Evolutionary conservation across 1,140 invertebrate species (phyloP), one percentile per base, ranked within the genome.

Genomic region (Lerema accius): DNA sequence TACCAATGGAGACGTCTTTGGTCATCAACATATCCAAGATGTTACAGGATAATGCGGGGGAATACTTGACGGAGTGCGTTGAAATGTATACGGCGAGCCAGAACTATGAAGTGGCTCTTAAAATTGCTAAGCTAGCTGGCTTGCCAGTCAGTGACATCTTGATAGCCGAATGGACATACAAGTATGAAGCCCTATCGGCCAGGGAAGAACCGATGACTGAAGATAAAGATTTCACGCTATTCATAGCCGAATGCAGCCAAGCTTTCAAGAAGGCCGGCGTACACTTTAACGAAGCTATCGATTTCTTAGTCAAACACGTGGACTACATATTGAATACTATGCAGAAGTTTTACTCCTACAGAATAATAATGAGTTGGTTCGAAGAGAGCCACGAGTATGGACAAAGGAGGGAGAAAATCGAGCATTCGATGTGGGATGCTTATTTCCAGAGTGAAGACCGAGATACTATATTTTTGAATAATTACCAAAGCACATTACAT

Each of bases 231-330:
- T 65, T 89, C 5, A 85, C 87, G 10, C 43, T 79, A 1, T 94
- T 94, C 74, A 93, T 94, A 86, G 85, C 87, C 7, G 79, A 92
- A 64, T 94, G 93, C 69, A 91, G 93, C 46, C 69, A 83, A 58
- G 90, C 92, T 53, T 94, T 95, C 63, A 89, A 92, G 71, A 84
- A 91, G 59, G 86, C 92, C 28, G 72, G 92, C 0, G 92, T 94
- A 0, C 70, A 86, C 4, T 90, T 92, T 37, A 81, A 92, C 62
- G 81, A 89, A 37, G 92, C 92, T 5, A 91, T 92, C 6, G 80
- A 92, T 68, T 94, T 94, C 82, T 92, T 94, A 13, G 80, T 92
- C 3, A 72, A 91, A 32, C 85, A 92, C 62, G 84, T 91, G 2
- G 86, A 91, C 37, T 87, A 91, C 65, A 89, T 93, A 23, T 65